A percentile compares a stretch with the other conserved stretches of the same genome.
Conservation (phyloP, 1,140 invertebrate species). For the Luehdorfia chinensis region DNA sequence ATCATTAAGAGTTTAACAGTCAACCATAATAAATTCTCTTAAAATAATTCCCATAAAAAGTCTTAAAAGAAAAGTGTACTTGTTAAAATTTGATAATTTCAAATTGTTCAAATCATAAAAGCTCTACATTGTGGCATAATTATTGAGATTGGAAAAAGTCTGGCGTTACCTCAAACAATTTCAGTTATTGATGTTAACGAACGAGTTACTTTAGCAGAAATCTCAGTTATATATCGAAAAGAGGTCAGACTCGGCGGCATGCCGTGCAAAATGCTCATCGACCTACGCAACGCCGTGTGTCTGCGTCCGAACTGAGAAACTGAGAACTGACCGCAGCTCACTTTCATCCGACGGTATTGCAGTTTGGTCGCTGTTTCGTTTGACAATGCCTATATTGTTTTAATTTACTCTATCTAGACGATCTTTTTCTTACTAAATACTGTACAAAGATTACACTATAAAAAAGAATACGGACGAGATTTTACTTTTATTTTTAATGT, state of each 20-base stretch:
- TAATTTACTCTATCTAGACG: too few relatives aligned
- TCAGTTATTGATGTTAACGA: neutral
- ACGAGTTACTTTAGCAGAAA: conserved; percentile 1
- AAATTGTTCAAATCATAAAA: too few relatives aligned
- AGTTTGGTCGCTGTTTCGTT: neutral
- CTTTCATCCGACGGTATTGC: conserved; percentile 19
- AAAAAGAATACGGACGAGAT: too few relatives aligned
- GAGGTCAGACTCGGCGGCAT: conserved; percentile 22
- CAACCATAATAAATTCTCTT: too few relatives aligned
- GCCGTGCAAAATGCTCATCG: conserved; percentile 26
- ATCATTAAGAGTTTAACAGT: too few relatives aligned
- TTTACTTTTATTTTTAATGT: too few relatives aligned
- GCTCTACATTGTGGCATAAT: too few relatives aligned
- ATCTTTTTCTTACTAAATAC: too few relatives aligned
- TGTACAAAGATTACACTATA: conserved; percentile 1
- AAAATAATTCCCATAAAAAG: too few relatives aligned
- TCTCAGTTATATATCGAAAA: conserved; percentile 17
- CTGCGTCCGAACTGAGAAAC: too few relatives aligned
- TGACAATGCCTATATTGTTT: neutral
- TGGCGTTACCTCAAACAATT: neutral
- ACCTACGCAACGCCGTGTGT: conserved; percentile 22
- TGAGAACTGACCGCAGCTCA: conserved; percentile 18
- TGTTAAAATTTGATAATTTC: too few relatives aligned
- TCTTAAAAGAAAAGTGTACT: too few relatives aligned
- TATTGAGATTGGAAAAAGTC: conserved; percentile 1